A percentile compares a stretch with the other conserved stretches of the same genome.
Conservation (phyloP, 1,140 invertebrate genomes). For the Cherax quadricarinatus region DNA sequence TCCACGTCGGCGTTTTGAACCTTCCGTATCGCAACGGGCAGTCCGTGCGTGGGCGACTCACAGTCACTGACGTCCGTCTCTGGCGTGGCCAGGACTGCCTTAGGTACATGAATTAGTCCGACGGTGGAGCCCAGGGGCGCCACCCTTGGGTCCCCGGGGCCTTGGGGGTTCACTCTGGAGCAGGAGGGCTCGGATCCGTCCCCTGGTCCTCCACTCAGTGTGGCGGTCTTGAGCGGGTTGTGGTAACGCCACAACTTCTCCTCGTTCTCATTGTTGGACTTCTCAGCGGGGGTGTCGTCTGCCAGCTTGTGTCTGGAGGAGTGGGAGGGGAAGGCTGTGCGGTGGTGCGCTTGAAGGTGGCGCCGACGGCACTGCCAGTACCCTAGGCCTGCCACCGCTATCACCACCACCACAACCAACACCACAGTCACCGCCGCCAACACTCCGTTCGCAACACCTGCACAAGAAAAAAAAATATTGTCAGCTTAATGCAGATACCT, state of each 20-base stretch:
- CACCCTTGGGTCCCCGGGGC: constrained; percentile 73
- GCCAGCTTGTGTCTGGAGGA: constrained; percentile 77
- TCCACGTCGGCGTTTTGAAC: constrained; percentile 86
- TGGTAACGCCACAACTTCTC: constrained; percentile 85
- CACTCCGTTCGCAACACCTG: constrained; percentile 58
- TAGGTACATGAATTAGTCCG: constrained; percentile 78
- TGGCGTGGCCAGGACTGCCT: constrained; percentile 77
- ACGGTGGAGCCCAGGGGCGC: constrained; percentile 78
- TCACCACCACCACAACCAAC: constrained; percentile 75
- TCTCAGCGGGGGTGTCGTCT: constrained; percentile 80
- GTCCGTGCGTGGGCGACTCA: constrained; percentile 77
- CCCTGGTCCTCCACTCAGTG: constrained; percentile 79
- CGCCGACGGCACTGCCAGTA: constrained; percentile 77
- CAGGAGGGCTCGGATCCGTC: constrained; percentile 76
- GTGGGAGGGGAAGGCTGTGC: constrained; percentile 75
- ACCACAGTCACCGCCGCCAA: constrained; percentile 70
- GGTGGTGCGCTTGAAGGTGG: constrained; percentile 78
- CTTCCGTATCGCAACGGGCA: constrained; percentile 82
- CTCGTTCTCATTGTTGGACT: constrained; percentile 92
- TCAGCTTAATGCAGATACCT: neutral
- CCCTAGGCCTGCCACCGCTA: constrained; percentile 76
- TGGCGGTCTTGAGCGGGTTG: constrained; percentile 75
- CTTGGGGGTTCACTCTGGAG: constrained; percentile 78
- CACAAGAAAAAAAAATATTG: neutral
- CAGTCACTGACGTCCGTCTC: constrained; percentile 74